phyloP scores from a whole-genome alignment of 2,888 invertebrate species.

The Volucella inflata region DNA sequence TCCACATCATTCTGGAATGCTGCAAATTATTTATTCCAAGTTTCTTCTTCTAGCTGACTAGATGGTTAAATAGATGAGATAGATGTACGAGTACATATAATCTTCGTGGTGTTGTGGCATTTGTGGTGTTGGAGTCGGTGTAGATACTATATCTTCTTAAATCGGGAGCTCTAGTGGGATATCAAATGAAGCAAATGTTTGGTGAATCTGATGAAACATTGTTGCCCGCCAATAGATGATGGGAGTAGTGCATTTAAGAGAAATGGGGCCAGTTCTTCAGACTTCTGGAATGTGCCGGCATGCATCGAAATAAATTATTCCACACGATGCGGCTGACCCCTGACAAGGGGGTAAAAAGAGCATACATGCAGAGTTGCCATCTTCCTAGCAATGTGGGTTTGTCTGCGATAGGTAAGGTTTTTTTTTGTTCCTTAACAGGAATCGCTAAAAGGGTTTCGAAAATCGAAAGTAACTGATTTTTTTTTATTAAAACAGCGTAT shows the following conservation, averaged over 20 bases:
- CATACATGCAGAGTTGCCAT: background rate
- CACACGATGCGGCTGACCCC: background rate
- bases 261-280: conserved; percentile 64
- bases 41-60: conserved; percentile 35
- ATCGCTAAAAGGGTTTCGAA: no score
- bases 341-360: background rate
- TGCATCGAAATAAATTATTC: conserved; percentile 69
- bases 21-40: conserved; percentile 67
- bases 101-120: background rate
- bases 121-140: background rate
- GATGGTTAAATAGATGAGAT: conserved; percentile 16
- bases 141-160: background rate
- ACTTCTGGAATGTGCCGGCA: conserved; percentile 63
- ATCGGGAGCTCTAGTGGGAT: background rate
- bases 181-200: background rate
- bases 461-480: no score
- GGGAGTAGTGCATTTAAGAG: conserved; percentile 12
- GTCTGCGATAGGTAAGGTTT: no score
- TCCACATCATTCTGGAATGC: conserved; percentile 28
- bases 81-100: conserved; percentile 1
- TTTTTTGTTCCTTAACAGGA: no score
- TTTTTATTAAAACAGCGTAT: no score
- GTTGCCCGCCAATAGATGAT: conserved; percentile 48
- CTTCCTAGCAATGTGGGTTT: no score
- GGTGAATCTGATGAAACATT: conserved; percentile 33